Evolutionary conservation across 1,140 invertebrate species (phyloP).

Genomic region (Scylla paramamosain): DNA sequence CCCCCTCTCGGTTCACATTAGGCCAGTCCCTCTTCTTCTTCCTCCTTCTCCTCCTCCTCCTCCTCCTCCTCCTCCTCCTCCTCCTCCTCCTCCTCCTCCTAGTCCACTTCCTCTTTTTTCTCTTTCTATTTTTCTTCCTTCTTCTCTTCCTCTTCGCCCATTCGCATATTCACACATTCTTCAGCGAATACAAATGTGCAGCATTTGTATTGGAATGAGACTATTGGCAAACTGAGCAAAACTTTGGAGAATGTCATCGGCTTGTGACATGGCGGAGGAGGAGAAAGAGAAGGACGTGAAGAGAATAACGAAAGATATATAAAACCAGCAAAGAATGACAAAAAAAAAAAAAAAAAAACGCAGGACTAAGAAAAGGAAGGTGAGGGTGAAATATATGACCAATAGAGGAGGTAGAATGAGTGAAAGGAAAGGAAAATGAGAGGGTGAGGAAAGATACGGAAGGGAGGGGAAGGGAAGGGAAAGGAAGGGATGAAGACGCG

Average conservation of each 20-base stretch:
- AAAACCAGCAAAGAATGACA: neutral
- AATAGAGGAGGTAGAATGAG: neutral
- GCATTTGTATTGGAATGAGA: constrained; percentile 40
- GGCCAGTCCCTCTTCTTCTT: neutral
- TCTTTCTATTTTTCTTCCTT: neutral
- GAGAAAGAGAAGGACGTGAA: no score
- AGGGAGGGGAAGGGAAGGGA: neutral
- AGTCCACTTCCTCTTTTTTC: neutral
- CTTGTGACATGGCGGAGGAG: neutral
- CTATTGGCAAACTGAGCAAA: constrained; percentile 27
- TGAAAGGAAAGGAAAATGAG: neutral
- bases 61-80: no score
- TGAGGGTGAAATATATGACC: neutral
- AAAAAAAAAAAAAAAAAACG: neutral
- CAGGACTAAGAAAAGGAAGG: neutral
- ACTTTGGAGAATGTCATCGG: constrained; percentile 27
- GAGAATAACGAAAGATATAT: no score
- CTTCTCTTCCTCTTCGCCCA: neutral
- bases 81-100: neutral
- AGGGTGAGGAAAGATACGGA: neutral
- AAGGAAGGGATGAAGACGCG: neutral
- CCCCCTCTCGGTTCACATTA: constrained; percentile 4
- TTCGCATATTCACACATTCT: constrained; percentile 54
- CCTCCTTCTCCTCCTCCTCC: neutral
- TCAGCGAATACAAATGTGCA: constrained; percentile 17